Percentiles rank a stretch among this genome's conserved stretches.
These are phyloP conservation scores for Antrozous pallidus DNA, from an alignment of 2,797 vertebrate species.

Conservation along the genomic window DNA sequence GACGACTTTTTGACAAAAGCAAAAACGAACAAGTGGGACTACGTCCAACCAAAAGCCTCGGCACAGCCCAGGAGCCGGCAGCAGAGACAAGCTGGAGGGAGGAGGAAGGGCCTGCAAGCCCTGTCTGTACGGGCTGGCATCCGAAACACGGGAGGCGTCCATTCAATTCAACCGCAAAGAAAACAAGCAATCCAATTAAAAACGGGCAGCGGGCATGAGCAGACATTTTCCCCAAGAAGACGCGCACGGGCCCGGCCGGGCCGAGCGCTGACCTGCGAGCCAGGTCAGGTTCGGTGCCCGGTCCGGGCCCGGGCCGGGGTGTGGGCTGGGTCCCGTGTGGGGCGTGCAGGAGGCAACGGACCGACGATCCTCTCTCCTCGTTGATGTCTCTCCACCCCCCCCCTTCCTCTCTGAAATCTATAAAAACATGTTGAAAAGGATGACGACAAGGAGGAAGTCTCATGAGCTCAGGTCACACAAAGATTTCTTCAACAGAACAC, in stretches of 20 bases:
- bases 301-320: neutral
- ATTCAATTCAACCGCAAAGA: neutral
- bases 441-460: neutral
- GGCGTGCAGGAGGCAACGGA: neutral
- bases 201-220: neutral
- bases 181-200: neutral
- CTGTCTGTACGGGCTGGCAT: fast-evolving
- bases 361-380: neutral
- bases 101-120: neutral
- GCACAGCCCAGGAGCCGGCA: neutral
- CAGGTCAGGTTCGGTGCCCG: neutral
- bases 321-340: neutral
- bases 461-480: neutral
- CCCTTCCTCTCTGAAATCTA: neutral
- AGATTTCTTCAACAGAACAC: neutral
- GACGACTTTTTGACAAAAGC: neutral
- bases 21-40: neutral
- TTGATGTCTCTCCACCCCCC: neutral
- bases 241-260: neutral
- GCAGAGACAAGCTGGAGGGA: neutral
- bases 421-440: neutral
- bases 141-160: too few relatives aligned
- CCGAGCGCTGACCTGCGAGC: neutral
- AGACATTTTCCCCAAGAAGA: neutral
- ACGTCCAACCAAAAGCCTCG: neutral